These are phyloP conservation scores for Discoglossus pictus DNA, from an alignment of 2,797 vertebrate genomes.

Conservation along the genomic window DNA sequence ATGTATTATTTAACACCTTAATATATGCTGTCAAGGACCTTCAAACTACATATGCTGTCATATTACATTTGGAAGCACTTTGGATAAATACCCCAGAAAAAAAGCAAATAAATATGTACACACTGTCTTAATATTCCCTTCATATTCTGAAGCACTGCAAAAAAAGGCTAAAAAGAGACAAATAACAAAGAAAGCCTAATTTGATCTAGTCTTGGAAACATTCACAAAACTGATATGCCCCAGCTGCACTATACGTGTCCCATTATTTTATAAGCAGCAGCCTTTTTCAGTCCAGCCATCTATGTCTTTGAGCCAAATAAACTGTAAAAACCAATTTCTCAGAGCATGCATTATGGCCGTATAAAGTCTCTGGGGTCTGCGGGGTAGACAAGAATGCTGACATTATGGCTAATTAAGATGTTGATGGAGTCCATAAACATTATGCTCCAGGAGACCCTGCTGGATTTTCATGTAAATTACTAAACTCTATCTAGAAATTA, in stretches of 20 bases:
- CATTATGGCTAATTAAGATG: slow-evolving; percentile 71
- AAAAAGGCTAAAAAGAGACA: too few species aligned
- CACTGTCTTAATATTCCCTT: too few species aligned
- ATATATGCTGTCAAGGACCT: too few species aligned
- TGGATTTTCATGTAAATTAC: slow-evolving; percentile 74
- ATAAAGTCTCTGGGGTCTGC: slow-evolving; percentile 53
- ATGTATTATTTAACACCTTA: too few species aligned
- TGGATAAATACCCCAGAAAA: too few species aligned
- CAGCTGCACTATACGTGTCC: slow-evolving; percentile 32
- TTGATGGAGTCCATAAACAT: slow-evolving; percentile 68
- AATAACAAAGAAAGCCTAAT: neutral
- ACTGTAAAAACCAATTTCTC: slow-evolving; percentile 16
- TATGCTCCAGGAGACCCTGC: slow-evolving; percentile 64
- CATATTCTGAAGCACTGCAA: too few species aligned
- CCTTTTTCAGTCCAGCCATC: slow-evolving; percentile 41
- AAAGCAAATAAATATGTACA: too few species aligned
- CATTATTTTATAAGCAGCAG: slow-evolving; percentile 50
- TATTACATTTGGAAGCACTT: too few species aligned
- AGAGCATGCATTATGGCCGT: slow-evolving; percentile 8
- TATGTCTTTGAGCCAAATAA: slow-evolving; percentile 40
- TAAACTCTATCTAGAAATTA: slow-evolving; percentile 67
- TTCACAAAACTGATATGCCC: slow-evolving; percentile 15
- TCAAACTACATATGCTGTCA: too few species aligned
- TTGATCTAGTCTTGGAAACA: neutral
- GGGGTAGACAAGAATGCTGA: slow-evolving; percentile 55